Evolutionary conservation across 2,113 vertebrate genomes (phyloP), one percentile per base, ranked within the genome.

Genomic region (Chloropsis hardwickii): DNA sequence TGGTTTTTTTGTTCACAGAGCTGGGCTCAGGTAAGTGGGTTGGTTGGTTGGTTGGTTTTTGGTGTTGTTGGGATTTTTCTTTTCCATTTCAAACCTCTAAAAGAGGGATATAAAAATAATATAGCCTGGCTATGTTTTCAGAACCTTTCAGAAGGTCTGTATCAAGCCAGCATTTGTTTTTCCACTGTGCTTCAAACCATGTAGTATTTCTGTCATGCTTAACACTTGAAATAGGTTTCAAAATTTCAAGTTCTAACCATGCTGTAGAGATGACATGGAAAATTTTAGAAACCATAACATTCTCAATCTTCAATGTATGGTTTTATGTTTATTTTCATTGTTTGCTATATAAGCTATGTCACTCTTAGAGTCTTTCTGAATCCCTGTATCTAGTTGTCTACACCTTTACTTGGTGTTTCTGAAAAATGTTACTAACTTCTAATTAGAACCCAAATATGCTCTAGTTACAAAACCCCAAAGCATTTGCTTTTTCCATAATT

Each of bases 1-100:
- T 96, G 81, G 91, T 50, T 94, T 58, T 98, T 99, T 96, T 99
- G 99, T 96, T 95, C 97, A 13, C 97, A 96, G 78, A 76, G 96
- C 9, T 99, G 99, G 99, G 91, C 56, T 33, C 94, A 98, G 98
- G 98, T 98, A 74, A 83, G 96, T 88, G 65, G 44, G 22, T 62
- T 28, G 23, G 7, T 33, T 48, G 29, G 10, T n/a, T 54, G 15
- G 5, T 56, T 60, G 35, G 4, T 5, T 70, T 57, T 57, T n/a
- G 15, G 22, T 9, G 2, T 3, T 39, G 39, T 25, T 33, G 40
- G 28, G 24, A 10, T 29, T 31, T 62, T 29, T 31, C 9, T 40
- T 66, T 39, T 42, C 31, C 12, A 31, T 81, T 69, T 64, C 50
- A 18, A 58, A 70, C 61, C 27, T 77, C 14, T 79, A 18, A 66